Evolutionary conservation across 2,888 invertebrate species (phyloP), one percentile per base, ranked within the genome.

Genomic region (Nemotelus pantherinus): DNA sequence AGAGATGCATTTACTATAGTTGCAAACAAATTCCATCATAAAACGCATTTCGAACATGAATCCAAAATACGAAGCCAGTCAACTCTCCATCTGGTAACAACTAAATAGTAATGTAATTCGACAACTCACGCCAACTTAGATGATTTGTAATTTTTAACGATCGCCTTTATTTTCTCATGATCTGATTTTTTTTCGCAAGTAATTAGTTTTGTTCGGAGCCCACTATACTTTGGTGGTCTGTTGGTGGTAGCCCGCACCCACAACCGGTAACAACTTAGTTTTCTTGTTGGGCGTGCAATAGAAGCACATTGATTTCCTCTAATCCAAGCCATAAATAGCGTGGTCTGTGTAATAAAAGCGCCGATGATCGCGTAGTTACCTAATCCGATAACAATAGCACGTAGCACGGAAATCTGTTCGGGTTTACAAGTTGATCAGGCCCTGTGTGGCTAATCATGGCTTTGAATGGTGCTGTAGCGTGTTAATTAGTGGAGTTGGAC

Each of bases 191-290:
- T 50, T 50, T 50, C 9, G 5, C 9, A 50, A 7, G 4, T 25
- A 58, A 58, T 58, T 58, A 9, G 58, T n/a, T 25, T 25, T 58
- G n/a, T 58, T 58, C 58, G 10, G 25, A 58, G 25, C 58, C n/a
- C 25, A 58, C 58, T 4, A 58, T 58, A 5, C 10, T n/a, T 7
- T n/a, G 50, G 50, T 50, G 50, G 50, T 50, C 50, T 5, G 6
- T 50, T 50, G 50, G 9, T 7, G 9, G 9, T 50, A 5, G 9
- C 5, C 50, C 6, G 6, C 50, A 25, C 25, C 25, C 25, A 25
- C 25, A 25, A 50, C 1, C 50, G 50, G 9, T 50, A 50, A 7
- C 9, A 50, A 7, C 50, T 7, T 50, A 50, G 6, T 50, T 50
- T 9, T 50, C 50, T 50, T 9, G 50, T 50, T 50, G 9, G 50